Base-by-base conservation (phyloP, 2,797 vertebrate species). In the Trichosurus vulpecula region DNA sequence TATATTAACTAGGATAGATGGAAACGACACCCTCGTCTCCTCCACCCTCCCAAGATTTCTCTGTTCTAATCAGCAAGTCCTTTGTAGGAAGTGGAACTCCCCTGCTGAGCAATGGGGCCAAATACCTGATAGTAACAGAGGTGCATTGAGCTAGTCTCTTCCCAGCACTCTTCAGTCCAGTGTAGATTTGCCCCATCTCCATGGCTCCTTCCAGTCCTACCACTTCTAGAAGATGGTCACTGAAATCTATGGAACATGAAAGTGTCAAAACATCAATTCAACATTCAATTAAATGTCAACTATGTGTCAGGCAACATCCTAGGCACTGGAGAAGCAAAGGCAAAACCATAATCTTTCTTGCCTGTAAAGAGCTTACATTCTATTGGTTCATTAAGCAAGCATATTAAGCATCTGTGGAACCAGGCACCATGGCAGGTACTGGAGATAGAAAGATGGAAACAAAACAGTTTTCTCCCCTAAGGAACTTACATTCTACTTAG, bases 171-270 rank as follows among this genome's bases (percentile, higher is more conserved):
- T 99, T 99, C 98, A 99, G 98, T 93, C 99, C 99, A 0, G 99
- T 99, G 99, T 99, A 99, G 99, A 99, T 99, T 99, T 99, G 99
- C 9, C 99, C 99, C 99, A 99, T 99, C 97, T 99, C 99, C 98
- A 99, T 99, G 0, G 99, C 99, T 6, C 99, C 99, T 95, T 99
- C 99, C 74, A 99, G 99, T 53, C 99, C 99, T 56, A 99, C 99
- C 97, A 99, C 99, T 98, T 99, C 99, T 93, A 99, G 98, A 58
- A 98, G 98, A 11, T 98, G 99, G 94, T 99, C 98, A 0, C 98
- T 98, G 96, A 99, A 98, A 81, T 99, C 99, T 99, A 98, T 52
- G 95, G 96, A 95, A 93, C 90, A 31, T 98, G 53, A 97, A 22
- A 47, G 19, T 51, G 54, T 30, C 29, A 54, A 54, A 52, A 25